Percentiles rank a stretch among this genome's conserved stretches.
Evolutionary conservation across 2,113 vertebrate genomes (phyloP).

Genomic region (Tor tambroides): DNA sequence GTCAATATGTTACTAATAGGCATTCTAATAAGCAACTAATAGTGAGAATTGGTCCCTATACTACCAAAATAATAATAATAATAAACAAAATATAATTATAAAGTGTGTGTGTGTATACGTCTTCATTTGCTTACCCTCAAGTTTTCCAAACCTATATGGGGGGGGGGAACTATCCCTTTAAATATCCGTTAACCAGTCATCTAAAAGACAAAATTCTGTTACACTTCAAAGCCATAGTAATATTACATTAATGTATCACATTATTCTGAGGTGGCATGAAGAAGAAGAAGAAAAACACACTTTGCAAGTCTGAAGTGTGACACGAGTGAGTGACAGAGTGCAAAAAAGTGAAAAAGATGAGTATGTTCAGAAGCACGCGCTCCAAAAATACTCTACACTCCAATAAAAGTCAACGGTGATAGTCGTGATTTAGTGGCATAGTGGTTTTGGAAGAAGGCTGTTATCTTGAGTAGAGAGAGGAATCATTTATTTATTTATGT

Average conservation of each 20-base stretch:
- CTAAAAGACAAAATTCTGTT: slow-evolving; percentile 28
- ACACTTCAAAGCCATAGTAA: slow-evolving; percentile 60
- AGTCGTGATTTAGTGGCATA: slow-evolving; percentile 25
- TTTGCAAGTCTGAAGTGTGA: slow-evolving; percentile 8
- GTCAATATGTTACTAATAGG: too few relatives aligned
- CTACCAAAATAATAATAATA: too few relatives aligned
- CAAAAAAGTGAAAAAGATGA: neutral
- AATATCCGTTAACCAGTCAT: too few relatives aligned
- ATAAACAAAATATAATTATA: too few relatives aligned
- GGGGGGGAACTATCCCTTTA: too few relatives aligned
- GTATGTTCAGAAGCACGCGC: neutral
- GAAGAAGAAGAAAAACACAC: neutral
- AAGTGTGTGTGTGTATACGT: too few relatives aligned
- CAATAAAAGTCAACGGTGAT: slow-evolving; percentile 20
- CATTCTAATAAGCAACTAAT: too few relatives aligned
- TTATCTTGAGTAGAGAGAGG: slow-evolving; percentile 37
- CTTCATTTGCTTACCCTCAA: too few relatives aligned
- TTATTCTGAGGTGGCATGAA: neutral
- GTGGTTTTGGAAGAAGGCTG: slow-evolving; percentile 16
- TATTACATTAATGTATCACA: neutral
- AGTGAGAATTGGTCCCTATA: too few relatives aligned
- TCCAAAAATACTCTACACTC: slow-evolving; percentile 5
- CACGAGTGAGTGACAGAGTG: slow-evolving; percentile 9
- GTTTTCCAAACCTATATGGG: too few relatives aligned
- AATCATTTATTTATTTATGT: slow-evolving; percentile 39